Evolutionary conservation across 1,140 invertebrate species (phyloP), one percentile per base, ranked within the genome.

Genomic region (Ceratina calcarata): DNA sequence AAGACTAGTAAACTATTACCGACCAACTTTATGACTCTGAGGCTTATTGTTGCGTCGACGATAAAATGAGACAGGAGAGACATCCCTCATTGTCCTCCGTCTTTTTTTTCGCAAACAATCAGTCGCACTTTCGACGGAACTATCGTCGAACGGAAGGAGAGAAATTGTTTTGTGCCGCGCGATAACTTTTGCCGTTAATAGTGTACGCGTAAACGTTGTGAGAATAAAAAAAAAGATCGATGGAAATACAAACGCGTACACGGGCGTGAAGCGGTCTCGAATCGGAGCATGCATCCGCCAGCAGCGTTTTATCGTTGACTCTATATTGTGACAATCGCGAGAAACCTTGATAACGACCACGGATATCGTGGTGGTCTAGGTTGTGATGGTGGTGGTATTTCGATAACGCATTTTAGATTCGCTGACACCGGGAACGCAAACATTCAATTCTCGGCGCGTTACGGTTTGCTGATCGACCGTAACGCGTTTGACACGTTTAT

Each of bases 311-410:
- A 85, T 85, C 82, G 73, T 66, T 64, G 0, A 16, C 53, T 45
- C 37, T 45, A 37, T 73, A 84, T 84, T 85, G 82, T 84, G 53
- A 65, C 53, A 69, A 84, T 76, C 82, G 68, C 45, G 72, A 84
- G 74, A 72, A 77, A 75, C 64, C 51, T 69, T 55, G 70, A 77
- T 84, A 85, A 84, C 81, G 61, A 55, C 37, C 24, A 61, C 55
- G 83, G 73, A 84, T 81, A 67, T 69, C 70, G 61, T 53, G 18
- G 13, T 32, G n/a, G 37, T 45, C 37, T 45, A 45, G 3, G 37
- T 45, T 3, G 37, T 45, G 37, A 6, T 45, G 37, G 37, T 22
- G 8, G 71, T n/a, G n/a, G 22, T 49, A 57, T 27, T 57, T 53
- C 61, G 76, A 61, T 74, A 78, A 55, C 76, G 76, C 51, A 27